Evolutionary conservation across 2,888 invertebrate genomes (phyloP).

Genomic region (Anthrax anthrax): DNA sequence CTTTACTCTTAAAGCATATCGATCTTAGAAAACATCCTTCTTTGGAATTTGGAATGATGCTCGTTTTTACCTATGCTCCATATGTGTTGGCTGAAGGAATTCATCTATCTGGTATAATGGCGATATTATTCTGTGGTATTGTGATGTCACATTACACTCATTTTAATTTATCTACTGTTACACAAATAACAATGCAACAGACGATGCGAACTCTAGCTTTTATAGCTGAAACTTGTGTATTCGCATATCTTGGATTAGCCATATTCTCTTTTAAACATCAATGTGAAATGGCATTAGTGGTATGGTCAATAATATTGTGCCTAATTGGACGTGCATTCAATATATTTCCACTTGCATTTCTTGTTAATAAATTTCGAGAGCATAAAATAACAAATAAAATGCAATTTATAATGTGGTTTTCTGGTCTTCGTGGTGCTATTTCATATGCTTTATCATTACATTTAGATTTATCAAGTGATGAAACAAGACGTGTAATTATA

Average conservation of each 20-base stretch:
- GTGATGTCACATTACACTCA: constrained; percentile 99
- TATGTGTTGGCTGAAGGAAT: constrained; percentile 96
- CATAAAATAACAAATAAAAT: constrained; percentile 96
- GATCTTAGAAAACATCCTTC: constrained; percentile 95
- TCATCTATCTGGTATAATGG: constrained; percentile 95
- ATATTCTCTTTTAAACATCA: constrained; percentile 84
- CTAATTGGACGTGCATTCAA: constrained; percentile 89
- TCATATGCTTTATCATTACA: constrained; percentile 95
- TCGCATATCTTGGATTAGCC: constrained; percentile 73
- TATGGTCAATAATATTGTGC: constrained; percentile 89
- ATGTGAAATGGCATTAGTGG: constrained; percentile 78
- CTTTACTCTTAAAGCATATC: constrained; percentile 83
- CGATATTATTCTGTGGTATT: constrained; percentile 95
- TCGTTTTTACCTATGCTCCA: constrained; percentile 96
- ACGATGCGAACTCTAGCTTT: constrained; percentile 95
- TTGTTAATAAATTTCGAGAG: constrained; percentile 91
- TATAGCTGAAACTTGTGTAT: constrained; percentile 96
- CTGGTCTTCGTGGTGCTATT: constrained; percentile 90
- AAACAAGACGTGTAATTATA: constrained; percentile 90
- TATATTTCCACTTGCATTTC: constrained; percentile 85
- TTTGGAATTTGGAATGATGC: constrained; percentile 94
- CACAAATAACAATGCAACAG: constrained; percentile 98
- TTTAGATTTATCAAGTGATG: constrained; percentile 74
- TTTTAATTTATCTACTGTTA: constrained; percentile 93
- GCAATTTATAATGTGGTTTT: constrained; percentile 99